Conservation (phyloP, 2,888 invertebrate species). For the Scelioninae gen. 1 region DNA sequence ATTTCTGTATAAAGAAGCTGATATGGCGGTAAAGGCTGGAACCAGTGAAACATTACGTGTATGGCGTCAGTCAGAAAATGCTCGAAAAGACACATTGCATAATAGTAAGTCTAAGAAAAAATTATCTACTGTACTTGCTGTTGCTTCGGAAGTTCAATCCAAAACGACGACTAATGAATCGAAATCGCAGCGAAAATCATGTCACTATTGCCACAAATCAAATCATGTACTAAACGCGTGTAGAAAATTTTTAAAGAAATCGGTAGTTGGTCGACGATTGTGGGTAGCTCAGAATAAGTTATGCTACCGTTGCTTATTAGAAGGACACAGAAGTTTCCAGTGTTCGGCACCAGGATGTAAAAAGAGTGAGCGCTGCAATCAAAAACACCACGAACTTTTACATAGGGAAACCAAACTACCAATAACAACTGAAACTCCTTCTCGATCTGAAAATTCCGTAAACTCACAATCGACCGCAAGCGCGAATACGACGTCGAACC, state of each 20-base stretch:
- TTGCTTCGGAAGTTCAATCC: too few species aligned
- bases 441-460: too few species aligned
- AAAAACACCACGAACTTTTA: neutral
- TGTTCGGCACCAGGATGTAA: neutral
- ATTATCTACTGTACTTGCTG: too few species aligned
- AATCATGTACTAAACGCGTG: neutral
- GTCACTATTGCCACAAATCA: neutral
- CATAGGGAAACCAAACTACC: neutral
- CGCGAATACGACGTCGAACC: neutral
- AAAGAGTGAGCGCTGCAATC: neutral
- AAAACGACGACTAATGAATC: too few species aligned
- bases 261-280: conserved; percentile 12
- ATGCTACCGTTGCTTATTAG: conserved; percentile 10
- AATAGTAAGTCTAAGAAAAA: too few species aligned
- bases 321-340: neutral
- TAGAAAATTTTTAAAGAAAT: neutral
- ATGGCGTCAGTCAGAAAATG: too few species aligned
- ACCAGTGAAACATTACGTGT: neutral
- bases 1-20: conserved; percentile 57
- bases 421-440: too few species aligned
- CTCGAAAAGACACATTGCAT: too few species aligned
- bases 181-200: neutral
- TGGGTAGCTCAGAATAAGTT: neutral
- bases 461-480: too few species aligned
- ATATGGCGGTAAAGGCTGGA: neutral